Conservation (phyloP, 1,140 invertebrate genomes). For the Oncopeltus fasciatus region DNA sequence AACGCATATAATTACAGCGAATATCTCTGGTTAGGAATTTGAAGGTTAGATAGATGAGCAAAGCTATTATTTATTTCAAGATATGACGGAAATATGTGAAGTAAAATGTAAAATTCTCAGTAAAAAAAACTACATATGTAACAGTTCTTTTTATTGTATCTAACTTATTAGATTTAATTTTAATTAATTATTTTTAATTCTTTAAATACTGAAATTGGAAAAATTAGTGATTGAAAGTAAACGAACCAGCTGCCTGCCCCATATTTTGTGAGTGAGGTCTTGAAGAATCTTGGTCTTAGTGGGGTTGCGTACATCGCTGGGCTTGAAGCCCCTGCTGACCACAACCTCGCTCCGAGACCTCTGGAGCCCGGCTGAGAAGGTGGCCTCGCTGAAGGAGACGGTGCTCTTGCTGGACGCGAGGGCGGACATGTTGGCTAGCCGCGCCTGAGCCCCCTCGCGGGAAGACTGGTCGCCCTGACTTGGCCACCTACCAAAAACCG, state of each 20-base stretch:
- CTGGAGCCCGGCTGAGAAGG: slow-evolving; percentile 29
- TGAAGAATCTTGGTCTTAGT: slow-evolving; percentile 63
- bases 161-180: too few relatives aligned
- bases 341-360: slow-evolving; percentile 34
- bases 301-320: slow-evolving; percentile 67
- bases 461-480: background rate
- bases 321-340: slow-evolving; percentile 55
- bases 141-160: too few relatives aligned
- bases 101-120: too few relatives aligned
- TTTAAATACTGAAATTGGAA: too few relatives aligned
- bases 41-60: too few relatives aligned
- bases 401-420: slow-evolving; percentile 13
- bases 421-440: slow-evolving; percentile 14
- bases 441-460: background rate
- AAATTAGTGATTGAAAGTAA: too few relatives aligned
- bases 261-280: slow-evolving; percentile 58
- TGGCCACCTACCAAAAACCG: slow-evolving; percentile 11
- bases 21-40: too few relatives aligned
- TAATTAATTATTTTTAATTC: too few relatives aligned
- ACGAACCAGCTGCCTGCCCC: slow-evolving; percentile 62
- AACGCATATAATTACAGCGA: too few relatives aligned
- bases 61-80: too few relatives aligned
- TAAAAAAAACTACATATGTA: too few relatives aligned
- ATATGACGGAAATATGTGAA: too few relatives aligned
- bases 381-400: slow-evolving; percentile 11